phyloP scores from a whole-genome alignment of 2,888 invertebrate species.

The Cheilosia impressa region DNA sequence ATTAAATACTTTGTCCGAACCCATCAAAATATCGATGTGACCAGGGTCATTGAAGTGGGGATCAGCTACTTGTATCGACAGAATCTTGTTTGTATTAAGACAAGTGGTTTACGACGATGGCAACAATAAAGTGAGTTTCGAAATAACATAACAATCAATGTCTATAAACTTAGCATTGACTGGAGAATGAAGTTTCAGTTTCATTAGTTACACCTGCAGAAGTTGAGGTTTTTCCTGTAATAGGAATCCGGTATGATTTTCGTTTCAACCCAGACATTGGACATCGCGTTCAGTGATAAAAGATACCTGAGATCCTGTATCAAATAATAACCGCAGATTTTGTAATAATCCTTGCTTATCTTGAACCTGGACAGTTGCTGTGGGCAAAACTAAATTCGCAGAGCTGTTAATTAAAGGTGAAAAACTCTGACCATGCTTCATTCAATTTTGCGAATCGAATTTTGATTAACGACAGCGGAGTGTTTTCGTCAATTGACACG shows the following conservation, averaged over 20 bases:
- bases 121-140: slow-evolving; percentile 17
- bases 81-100: no score
- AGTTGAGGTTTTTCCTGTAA: slow-evolving; percentile 7
- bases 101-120: neutral
- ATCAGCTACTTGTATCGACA: slow-evolving; percentile 24
- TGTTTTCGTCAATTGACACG: no score
- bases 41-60: slow-evolving; percentile 10
- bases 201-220: slow-evolving; percentile 36
- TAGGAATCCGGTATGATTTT: slow-evolving; percentile 18
- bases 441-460: no score
- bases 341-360: slow-evolving; percentile 24
- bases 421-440: no score
- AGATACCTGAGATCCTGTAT: slow-evolving; percentile 22
- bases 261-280: slow-evolving; percentile 2
- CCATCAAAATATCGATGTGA: slow-evolving; percentile 14
- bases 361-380: slow-evolving; percentile 1
- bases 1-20: neutral
- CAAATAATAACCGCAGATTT: slow-evolving; percentile 1
- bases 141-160: slow-evolving; percentile 26
- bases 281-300: slow-evolving; percentile 4
- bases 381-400: slow-evolving; percentile 4
- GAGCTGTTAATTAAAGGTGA: no score
- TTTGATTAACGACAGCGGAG: no score
- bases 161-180: slow-evolving; percentile 2
- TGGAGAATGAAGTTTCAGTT: slow-evolving; percentile 12